Evolutionary conservation across 2,113 vertebrate genomes (phyloP).

Genomic region (Kryptolebias marmoratus): DNA sequence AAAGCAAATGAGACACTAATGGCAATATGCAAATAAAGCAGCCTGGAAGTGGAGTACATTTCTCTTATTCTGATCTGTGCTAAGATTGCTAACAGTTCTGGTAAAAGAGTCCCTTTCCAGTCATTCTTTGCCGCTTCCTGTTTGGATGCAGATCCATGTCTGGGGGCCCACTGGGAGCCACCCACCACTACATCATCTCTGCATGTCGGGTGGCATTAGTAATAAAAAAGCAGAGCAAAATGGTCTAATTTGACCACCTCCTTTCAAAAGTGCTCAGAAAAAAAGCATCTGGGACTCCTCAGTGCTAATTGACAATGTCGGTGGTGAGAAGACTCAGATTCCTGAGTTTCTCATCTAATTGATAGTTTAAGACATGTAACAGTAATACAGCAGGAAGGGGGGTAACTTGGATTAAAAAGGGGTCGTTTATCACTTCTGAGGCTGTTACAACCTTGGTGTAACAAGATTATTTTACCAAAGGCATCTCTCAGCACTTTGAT

Average conservation of each 20-base stretch:
- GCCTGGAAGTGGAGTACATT: slow-evolving; percentile 12
- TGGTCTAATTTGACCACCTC: slow-evolving; percentile 60
- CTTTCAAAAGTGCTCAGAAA: slow-evolving; percentile 64
- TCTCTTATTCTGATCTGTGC: slow-evolving; percentile 18
- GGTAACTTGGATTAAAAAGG: slow-evolving; percentile 39
- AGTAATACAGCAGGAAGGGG: slow-evolving; percentile 34
- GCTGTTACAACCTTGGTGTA: slow-evolving; percentile 47
- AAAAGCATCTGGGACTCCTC: slow-evolving; percentile 63
- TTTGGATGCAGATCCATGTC: slow-evolving; percentile 53
- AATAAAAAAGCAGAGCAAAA: slow-evolving; percentile 72
- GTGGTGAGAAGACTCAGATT: slow-evolving; percentile 65
- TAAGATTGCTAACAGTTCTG: slow-evolving; percentile 4
- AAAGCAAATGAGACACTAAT: slow-evolving; percentile 59
- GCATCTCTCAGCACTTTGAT: slow-evolving; percentile 50
- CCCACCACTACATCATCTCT: slow-evolving; percentile 60
- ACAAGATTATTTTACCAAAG: slow-evolving; percentile 59
- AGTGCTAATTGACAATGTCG: slow-evolving; percentile 70
- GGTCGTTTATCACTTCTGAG: slow-evolving; percentile 62
- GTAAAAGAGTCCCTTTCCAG: slow-evolving; percentile 29
- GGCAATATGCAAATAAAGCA: slow-evolving; percentile 60
- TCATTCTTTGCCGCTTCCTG: slow-evolving; percentile 47
- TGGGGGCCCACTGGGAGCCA: slow-evolving; percentile 42
- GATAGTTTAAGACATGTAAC: slow-evolving; percentile 60
- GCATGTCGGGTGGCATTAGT: slow-evolving; percentile 53
- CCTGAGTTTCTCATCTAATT: slow-evolving; percentile 59